These are phyloP conservation scores for Lepisosteus oculatus DNA, from an alignment of 2,113 vertebrate genomes.

Conservation along the genomic window DNA sequence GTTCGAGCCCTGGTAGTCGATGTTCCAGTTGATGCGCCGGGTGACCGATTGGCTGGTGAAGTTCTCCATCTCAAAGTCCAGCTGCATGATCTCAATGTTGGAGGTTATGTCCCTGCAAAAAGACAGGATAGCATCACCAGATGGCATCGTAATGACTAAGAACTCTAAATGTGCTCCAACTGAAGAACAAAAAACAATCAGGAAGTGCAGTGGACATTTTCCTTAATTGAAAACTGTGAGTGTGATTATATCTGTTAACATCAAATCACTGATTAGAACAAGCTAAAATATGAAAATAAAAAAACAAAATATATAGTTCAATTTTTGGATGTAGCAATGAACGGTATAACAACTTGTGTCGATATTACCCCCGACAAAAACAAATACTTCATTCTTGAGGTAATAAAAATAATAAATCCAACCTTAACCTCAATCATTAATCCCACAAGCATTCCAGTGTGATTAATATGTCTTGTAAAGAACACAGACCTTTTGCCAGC, in stretches of 20 bases:
- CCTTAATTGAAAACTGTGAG: no score
- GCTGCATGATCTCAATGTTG: slow-evolving; percentile 88
- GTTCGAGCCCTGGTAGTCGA: slow-evolving; percentile 86
- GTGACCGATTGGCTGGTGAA: slow-evolving; percentile 98
- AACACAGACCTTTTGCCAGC: slow-evolving; percentile 25
- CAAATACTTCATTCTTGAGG: no score
- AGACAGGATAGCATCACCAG: not conserved
- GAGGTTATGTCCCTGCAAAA: slow-evolving; percentile 67
- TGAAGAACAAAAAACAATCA: slow-evolving; percentile 13
- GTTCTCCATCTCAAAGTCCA: slow-evolving; percentile 99
- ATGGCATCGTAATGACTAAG: no score
- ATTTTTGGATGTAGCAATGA: not conserved
- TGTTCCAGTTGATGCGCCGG: slow-evolving; percentile 95
- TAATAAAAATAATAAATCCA: not conserved
- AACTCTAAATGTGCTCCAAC: no score
- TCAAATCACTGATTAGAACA: not conserved
- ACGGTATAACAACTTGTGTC: not conserved
- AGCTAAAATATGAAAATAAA: slow-evolving; percentile 4
- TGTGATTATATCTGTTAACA: no score
- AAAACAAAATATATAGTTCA: not conserved
- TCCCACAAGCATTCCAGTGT: not conserved
- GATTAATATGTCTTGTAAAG: slow-evolving; percentile 8
- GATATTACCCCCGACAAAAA: no score
- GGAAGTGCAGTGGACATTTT: not conserved
- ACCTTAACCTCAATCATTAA: slow-evolving; percentile 24